Percentiles rank a stretch among this genome's conserved stretches.
phyloP scores from a whole-genome alignment of 2,113 vertebrate genomes.

The Pelusios castaneus region DNA sequence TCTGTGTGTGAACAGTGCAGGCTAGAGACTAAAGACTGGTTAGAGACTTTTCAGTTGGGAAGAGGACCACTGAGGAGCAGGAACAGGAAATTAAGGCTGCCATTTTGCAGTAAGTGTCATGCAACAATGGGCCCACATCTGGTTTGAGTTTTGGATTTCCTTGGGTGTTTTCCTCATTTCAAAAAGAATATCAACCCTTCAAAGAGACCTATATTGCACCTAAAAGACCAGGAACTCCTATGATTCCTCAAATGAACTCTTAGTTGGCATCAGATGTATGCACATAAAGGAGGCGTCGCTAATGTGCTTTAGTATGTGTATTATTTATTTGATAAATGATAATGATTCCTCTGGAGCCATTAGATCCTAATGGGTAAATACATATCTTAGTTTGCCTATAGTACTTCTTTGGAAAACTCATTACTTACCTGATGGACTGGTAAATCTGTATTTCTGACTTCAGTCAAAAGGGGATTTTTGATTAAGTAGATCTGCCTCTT shows the following conservation, averaged over 20 bases:
- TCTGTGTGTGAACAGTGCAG: too few species aligned
- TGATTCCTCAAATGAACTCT: neutral
- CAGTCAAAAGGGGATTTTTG: neutral
- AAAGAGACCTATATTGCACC: neutral
- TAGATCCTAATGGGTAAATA: neutral
- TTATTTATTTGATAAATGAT: neutral
- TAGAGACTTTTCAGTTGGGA: neutral
- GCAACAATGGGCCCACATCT: neutral
- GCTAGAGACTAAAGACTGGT: too few species aligned
- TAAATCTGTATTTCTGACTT: neutral
- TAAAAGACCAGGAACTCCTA: neutral
- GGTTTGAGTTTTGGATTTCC: neutral
- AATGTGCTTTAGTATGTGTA: neutral
- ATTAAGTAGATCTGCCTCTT: neutral
- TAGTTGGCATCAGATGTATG: neutral
- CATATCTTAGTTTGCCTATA: fast-evolving
- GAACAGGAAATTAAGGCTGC: neutral
- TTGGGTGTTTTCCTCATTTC: neutral
- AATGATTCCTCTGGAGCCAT: neutral
- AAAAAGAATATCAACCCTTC: neutral
- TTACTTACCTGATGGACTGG: neutral
- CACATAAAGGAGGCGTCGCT: neutral
- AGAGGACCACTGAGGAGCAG: neutral
- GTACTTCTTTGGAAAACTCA: fast-evolving
- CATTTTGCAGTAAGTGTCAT: neutral